phyloP scores from a whole-genome alignment of 2,888 invertebrate species.

The Clivina fossor region DNA sequence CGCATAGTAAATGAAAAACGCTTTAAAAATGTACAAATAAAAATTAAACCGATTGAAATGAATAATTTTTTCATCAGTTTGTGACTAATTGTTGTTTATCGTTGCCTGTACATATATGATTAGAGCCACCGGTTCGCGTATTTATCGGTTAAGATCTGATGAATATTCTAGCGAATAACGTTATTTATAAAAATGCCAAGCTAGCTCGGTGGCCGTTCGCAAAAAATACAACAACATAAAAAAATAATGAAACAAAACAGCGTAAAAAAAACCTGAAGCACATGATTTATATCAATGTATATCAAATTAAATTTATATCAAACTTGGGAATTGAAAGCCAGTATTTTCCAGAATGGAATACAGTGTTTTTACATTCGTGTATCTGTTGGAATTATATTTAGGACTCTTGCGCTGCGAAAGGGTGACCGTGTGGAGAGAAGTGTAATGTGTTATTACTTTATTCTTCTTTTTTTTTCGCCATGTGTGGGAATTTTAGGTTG shows the following conservation, averaged over 20 bases:
- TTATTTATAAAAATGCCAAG: slow-evolving; percentile 34
- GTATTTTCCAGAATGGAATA: slow-evolving; percentile 16
- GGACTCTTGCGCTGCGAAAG: slow-evolving; percentile 17
- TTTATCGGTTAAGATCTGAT: slow-evolving; percentile 30
- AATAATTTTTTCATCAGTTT: no score
- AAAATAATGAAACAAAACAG: slow-evolving; percentile 3
- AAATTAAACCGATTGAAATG: no score
- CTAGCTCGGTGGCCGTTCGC: slow-evolving; percentile 19
- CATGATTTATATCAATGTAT: slow-evolving; percentile 35
- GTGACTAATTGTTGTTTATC: no score
- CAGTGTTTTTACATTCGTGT: slow-evolving; percentile 24
- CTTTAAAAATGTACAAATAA: no score
- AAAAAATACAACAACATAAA: slow-evolving; percentile 19
- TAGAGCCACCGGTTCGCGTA: no score
- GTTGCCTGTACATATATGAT: no score
- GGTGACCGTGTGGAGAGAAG: no score
- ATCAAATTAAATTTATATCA: slow-evolving; percentile 36
- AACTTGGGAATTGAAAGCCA: slow-evolving; percentile 33
- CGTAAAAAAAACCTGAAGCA: no score
- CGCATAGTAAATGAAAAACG: no score
- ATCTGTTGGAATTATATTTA: slow-evolving; percentile 18
- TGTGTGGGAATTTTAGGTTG: slow-evolving; percentile 30
- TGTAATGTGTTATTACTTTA: slow-evolving; percentile 14
- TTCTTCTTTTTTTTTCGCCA: slow-evolving; percentile 10
- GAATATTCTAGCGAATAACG: slow-evolving; percentile 33